phyloP scores from a whole-genome alignment of 2,113 vertebrate species.

The Mixornis gularis region DNA sequence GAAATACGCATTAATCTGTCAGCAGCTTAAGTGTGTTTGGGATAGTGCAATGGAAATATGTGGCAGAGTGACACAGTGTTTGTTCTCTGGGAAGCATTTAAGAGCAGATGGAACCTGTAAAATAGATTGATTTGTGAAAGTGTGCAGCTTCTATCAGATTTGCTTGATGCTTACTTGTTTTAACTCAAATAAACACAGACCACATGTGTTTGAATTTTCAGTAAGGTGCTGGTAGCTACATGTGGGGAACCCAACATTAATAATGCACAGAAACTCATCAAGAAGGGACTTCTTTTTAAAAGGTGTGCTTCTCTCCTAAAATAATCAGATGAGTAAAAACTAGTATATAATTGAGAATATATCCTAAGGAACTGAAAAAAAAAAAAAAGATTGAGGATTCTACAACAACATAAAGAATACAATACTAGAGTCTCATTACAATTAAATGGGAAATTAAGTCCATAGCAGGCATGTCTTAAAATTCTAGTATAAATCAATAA shows the following conservation, averaged over 20 bases:
- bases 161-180: constrained; percentile 17
- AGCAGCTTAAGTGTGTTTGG: constrained; percentile 64
- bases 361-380: not conserved
- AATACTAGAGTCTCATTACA: not conserved
- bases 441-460: not conserved
- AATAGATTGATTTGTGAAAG: constrained; percentile 16
- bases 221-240: not conserved
- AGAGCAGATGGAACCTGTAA: constrained; percentile 57
- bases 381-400: not conserved
- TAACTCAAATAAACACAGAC: constrained; percentile 27
- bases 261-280: not conserved
- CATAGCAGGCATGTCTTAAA: not conserved
- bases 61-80: constrained; percentile 28
- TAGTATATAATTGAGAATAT: not conserved
- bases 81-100: constrained; percentile 52
- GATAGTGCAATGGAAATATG: constrained; percentile 39
- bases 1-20: constrained; percentile 67
- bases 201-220: not conserved
- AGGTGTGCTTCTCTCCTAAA: not conserved
- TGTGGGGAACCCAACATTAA: not conserved
- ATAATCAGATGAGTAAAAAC: not conserved
- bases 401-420: not conserved
- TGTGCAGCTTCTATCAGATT: not conserved
- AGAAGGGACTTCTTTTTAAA: not conserved
- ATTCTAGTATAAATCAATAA: not conserved